Evolutionary conservation across 2,113 vertebrate genomes (phyloP).

Genomic region (Upupa epops): DNA sequence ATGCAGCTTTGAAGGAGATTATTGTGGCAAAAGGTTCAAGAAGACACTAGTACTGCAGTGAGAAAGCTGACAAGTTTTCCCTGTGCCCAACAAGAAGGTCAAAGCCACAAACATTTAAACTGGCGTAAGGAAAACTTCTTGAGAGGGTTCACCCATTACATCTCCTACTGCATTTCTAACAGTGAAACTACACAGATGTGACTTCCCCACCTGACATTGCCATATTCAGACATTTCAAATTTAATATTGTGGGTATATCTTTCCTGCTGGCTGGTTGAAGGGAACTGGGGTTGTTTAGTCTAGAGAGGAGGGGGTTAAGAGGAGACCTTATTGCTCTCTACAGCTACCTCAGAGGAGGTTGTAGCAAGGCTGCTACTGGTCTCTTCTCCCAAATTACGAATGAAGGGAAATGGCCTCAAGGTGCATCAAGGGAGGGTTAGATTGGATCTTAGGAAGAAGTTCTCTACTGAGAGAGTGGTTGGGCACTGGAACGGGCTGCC

Average conservation of each 20-base stretch:
- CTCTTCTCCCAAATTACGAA: too few species aligned
- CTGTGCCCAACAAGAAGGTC: not conserved
- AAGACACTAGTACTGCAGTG: not conserved
- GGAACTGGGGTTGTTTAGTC: too few species aligned
- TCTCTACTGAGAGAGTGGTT: too few species aligned
- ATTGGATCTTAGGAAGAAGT: too few species aligned
- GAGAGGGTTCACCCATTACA: fast-evolving
- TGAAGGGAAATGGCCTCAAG: too few species aligned
- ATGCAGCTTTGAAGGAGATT: not conserved
- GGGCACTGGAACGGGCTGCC: too few species aligned
- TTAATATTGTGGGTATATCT: not conserved
- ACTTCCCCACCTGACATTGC: not conserved
- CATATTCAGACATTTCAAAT: not conserved
- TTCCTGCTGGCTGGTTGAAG: not conserved
- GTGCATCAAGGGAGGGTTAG: too few species aligned
- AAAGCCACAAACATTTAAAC: not conserved
- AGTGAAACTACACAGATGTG: not conserved
- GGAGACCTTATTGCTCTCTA: too few species aligned
- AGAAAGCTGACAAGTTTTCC: not conserved
- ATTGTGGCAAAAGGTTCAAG: not conserved
- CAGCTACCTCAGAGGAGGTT: too few species aligned
- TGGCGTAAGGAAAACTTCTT: not conserved
- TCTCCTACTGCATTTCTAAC: not conserved
- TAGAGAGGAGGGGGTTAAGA: too few species aligned
- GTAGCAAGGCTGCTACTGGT: too few species aligned